Base-by-base conservation (phyloP, 2,113 vertebrate species). In the Limnothrissa miodon region DNA sequence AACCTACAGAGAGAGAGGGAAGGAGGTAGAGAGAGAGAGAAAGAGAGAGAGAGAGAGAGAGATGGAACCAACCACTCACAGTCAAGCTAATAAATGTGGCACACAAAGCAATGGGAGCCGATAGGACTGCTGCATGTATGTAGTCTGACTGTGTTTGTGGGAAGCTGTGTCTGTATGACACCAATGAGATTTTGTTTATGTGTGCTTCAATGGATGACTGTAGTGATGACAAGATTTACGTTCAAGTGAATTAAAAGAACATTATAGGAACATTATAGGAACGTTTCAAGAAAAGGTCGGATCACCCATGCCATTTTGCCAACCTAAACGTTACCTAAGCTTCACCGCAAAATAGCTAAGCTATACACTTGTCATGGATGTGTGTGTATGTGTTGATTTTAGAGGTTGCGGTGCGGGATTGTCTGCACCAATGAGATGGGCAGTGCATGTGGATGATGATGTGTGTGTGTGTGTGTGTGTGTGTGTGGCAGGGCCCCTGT, bases 401-500 rank as follows among this genome's bases (percentile, higher is more conserved):
- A 4, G 51, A 19, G 51, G 19, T 4, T 56, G 51, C 51, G 21
- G 51, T 56, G 51, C 23, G 19, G 51, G 51, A 6, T 56, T 56
- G 51, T 56, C 51, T 56, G 51, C 51, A 23, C 21, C 51, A 56
- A 21, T 56, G 51, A 56, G 51, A 56, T 56, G 51, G 51, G 23
- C 51, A 56, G 59, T 62, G 59, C n/a, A 29, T 62, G 66, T 74
- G 66, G 33, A 42, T 84, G 48, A 83, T 74, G 15, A 53, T 53
- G 56, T 62, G 56, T 62, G 33, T 83, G 46, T 70, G 15, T 21
- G 66, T 80, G 80, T 74, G 48, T 46, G 45, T 78, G 56, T 83
- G 79, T 81, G 81, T 86, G 21, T 25, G 33, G 56, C 70, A 99
- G 98, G 97, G 98, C 56, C 98, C 98, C 1, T 99, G 98, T 90